Evolutionary conservation across 2,888 invertebrate species (phyloP), one percentile per base, ranked within the genome.

Genomic region (Diarsia brunnea): DNA sequence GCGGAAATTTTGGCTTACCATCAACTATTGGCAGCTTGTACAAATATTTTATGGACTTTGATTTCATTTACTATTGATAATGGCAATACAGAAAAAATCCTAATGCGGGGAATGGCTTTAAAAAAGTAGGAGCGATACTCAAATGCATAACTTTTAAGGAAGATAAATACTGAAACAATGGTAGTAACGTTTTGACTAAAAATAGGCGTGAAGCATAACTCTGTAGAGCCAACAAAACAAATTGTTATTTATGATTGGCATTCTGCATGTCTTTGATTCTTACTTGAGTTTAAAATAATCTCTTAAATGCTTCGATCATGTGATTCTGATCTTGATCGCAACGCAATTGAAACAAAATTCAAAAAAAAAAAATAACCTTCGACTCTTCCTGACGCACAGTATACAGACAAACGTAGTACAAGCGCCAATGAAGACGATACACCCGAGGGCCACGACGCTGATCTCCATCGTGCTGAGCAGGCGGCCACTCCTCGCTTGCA

Each of bases 391-490:
- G 76, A 98, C 97, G 90, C 98, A 98, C 70, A 98, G 96, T 84
- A 98, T 97, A 90, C 98, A 98, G 16, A 98, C 95, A 21, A 98
- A 98, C 0, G 98, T 98, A 14, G 98, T 97, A 73, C 98, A 97
- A 0, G 98, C 98, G 0, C 98, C 98, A 63, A 98, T 94, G 91
- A 98, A 98, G 71, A 99, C 98, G 69, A 98, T 97, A 82, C 98
- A 98, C 5, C 98, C 98, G 11, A 99, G 96, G 0, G 98, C 98
- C 21, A 99, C 97, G 0, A 98, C 98, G 45, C 98, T 97, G 68
- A 98, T 97, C 94, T 99, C 98, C 89, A 98, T 97, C 0, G 98
- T 97, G 43, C 98, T 98, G 87, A 97, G 93, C 61, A 93, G 90
- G 78, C 79, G 67, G 0, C 91, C 91, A 45, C 93, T 93, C 7